Base-by-base conservation (phyloP, 2,888 invertebrate species). In the Aporophyla nigra region DNA sequence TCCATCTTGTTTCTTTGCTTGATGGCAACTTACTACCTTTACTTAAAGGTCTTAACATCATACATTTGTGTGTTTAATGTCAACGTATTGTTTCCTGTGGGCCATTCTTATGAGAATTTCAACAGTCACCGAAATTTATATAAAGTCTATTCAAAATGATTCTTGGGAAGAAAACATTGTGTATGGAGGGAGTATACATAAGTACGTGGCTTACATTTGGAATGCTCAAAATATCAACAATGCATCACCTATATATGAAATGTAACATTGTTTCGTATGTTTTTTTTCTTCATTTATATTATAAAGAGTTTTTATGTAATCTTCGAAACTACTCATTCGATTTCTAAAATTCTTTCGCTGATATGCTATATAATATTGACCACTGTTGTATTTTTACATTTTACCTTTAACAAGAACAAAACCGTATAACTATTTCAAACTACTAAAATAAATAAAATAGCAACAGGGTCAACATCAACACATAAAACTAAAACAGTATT, bases 71-170 rank as follows among this genome's bases (percentile, higher is more conserved):
- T 82, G 51, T 71, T 70, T 68, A 86, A 82, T 82, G 82, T 71
- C 82, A 82, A 82, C 65, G 65, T 63, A 86, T 86, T 82, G 83
- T 82, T 82, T 76, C 49, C 46, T 69, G 56, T 43, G 43, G 53
- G 76, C 69, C 14, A 58, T 69, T 85, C 65, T 75, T 77, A 58
- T 61, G 63, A 71, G 56, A 61, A 85, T 69, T 81, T 69, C 63
- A 71, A 66, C 51, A 80, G 49, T 73, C 24, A 10, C 21, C n/a
- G 61, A 83, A 72, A 84, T 67, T 61, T 66, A 10, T 33, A 83
- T 12, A 24, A 83, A 14, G 54, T 43, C n/a, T 79, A 53, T 59
- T 65, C 56, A 69, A 46, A 83, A 69, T 78, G 33, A 58, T 78
- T 69, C 56, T n/a, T 33, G 6, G n/a, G 5, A 10, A 27, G 33